Percentiles rank a stretch among this genome's conserved stretches.
These are phyloP conservation scores for Caenorhabditis angaria DNA, from an alignment of 2,888 invertebrate genomes.

Conservation along the genomic window DNA sequence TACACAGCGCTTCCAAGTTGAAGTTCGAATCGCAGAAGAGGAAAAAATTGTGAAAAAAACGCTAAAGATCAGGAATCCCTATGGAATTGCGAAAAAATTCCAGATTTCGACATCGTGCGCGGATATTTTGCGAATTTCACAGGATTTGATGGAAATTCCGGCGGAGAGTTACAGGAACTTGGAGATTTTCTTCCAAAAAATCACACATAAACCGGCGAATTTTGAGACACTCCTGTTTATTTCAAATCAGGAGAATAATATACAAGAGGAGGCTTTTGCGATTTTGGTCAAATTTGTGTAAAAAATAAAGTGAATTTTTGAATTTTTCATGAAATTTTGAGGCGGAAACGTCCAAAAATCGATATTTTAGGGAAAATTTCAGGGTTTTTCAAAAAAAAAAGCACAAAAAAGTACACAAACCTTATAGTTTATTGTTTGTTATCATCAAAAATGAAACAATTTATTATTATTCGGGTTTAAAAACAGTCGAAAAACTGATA, in stretches of 20 bases:
- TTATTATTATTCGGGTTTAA: too few relatives aligned
- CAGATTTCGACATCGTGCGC: conserved; percentile 38
- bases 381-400: too few relatives aligned
- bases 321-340: not conserved
- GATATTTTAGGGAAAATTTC: not conserved
- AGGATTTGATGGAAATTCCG: conserved; percentile 24
- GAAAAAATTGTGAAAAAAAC: conserved; percentile 29
- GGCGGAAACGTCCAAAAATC: too few relatives aligned
- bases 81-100: conserved; percentile 41
- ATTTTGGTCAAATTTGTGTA: not conserved
- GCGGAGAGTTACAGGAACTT: conserved; percentile 21
- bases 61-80: conserved; percentile 42
- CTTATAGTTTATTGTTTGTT: too few relatives aligned
- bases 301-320: not conserved
- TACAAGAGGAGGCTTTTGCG: not conserved
- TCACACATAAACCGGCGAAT: conserved; percentile 36
- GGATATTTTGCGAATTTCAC: conserved; percentile 28
- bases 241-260: too few relatives aligned
- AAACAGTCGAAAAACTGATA: too few relatives aligned
- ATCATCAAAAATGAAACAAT: too few relatives aligned
- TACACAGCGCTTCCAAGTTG: conserved; percentile 24
- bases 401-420: too few relatives aligned
- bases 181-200: conserved; percentile 35
- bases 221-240: conserved; percentile 21
- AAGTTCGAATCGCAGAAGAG: conserved; percentile 22